Evolutionary conservation across 2,797 vertebrate genomes (phyloP), one percentile per base, ranked within the genome.

Genomic region (Phataginus tetradactyla): DNA sequence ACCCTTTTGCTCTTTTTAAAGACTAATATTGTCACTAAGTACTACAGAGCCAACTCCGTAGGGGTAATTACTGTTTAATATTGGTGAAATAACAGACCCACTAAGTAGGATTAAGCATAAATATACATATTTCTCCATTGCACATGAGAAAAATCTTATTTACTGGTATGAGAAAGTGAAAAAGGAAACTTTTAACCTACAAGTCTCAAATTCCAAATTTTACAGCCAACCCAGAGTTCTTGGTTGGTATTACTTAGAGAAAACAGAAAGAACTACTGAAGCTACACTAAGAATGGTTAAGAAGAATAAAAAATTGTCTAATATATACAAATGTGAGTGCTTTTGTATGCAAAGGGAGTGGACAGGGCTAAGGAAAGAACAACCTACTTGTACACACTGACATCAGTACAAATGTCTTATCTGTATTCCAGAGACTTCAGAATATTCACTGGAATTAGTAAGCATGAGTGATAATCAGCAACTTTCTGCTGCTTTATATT

Each of bases 371-470:
- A 4, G 66, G 59, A 17, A 34, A 5, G 12, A 29, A 18, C 18
- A n/a, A 18, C 49, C 51, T 23, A 17, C 34, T 7, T 12, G 53
- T 63, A 74, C 1, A 14, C 7, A 21, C 42, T 0, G 0, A 59
- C 3, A n/a, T 57, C n/a, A 57, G 32, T 64, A 69, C 39, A 59
- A 53, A 42, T 1, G 27, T 66, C 90, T 88, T 59, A 66, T 94
- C 85, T 94, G 85, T 72, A 94, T 95, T 95, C 92, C 74, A 37
- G 68, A 92, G 63, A 72, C 59, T 71, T 74, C 29, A 23, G 51
- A 91, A 95, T 55, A 81, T 53, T 90, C 94, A 77, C 49, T 34
- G 39, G 55, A 93, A 87, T 93, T 95, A 94, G 75, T 89, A 78
- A 89, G 12, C 3, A 51, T 15, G 51, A 80, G 74, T 64, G 72